Evolutionary conservation across 2,113 vertebrate genomes (phyloP).

Genomic region (Zapus hudsonius): DNA sequence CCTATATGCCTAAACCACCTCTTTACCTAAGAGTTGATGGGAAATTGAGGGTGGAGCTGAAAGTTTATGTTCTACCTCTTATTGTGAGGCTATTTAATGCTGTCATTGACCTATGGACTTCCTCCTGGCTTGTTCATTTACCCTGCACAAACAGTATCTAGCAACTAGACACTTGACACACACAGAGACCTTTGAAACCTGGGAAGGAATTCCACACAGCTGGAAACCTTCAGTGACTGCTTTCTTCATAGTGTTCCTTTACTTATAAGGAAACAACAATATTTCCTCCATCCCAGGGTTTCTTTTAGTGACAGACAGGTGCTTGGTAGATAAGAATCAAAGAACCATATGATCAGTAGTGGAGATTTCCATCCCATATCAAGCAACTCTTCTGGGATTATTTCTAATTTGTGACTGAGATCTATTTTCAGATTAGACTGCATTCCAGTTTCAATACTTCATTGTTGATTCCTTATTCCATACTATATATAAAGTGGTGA

Average conservation of each 20-base stretch:
- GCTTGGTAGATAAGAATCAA: background rate
- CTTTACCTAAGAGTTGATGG: slow-evolving; percentile 47
- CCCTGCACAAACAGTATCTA: slow-evolving; percentile 7
- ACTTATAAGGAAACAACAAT: slow-evolving; percentile 3
- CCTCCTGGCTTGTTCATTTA: slow-evolving; percentile 30
- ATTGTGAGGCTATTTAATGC: slow-evolving; percentile 17
- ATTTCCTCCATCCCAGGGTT: background rate
- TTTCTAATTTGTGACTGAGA: slow-evolving; percentile 25
- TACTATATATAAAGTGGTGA: background rate
- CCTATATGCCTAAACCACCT: background rate
- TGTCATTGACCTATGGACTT: slow-evolving; percentile 62
- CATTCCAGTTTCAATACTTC: slow-evolving; percentile 31
- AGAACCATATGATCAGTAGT: background rate
- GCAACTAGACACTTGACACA: slow-evolving; percentile 54
- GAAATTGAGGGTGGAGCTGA: slow-evolving; percentile 26
- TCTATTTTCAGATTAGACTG: background rate
- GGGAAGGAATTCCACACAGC: slow-evolving; percentile 56
- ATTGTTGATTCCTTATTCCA: slow-evolving; percentile 14
- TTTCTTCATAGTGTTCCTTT: slow-evolving; percentile 40
- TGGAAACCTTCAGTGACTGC: slow-evolving; percentile 29
- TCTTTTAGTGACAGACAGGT: background rate
- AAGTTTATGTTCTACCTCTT: slow-evolving; percentile 34
- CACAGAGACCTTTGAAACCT: slow-evolving; percentile 41
- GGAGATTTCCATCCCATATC: background rate
- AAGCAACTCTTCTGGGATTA: background rate